These are phyloP conservation scores for Xylocopa sonorina DNA, from an alignment of 1,140 invertebrate species.

Conservation along the genomic window DNA sequence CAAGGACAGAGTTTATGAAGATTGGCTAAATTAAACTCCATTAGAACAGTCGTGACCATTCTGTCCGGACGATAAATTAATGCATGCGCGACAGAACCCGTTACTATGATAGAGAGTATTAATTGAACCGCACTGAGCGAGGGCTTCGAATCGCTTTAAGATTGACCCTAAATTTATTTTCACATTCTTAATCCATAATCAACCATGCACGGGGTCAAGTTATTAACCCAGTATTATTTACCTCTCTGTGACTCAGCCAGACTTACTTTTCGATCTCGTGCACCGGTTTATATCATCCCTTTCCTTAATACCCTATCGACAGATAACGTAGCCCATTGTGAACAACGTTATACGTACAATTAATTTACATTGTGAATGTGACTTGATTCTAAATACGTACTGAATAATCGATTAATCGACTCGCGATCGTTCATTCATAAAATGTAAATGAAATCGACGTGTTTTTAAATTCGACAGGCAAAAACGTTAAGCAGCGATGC, in stretches of 20 bases:
- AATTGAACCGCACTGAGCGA: conserved; percentile 31
- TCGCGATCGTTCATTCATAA: not conserved
- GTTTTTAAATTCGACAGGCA: too few species aligned
- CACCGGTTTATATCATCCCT: not conserved
- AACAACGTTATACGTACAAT: not conserved
- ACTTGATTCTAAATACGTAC: not conserved
- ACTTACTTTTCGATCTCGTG: conserved; percentile 17
- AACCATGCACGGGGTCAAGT: not conserved
- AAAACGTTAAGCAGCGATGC: too few species aligned
- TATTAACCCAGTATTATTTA: conserved; percentile 30
- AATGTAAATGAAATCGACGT: not conserved
- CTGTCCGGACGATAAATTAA: conserved; percentile 27
- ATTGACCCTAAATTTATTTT: conserved; percentile 48
- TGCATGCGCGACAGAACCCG: conserved; percentile 15
- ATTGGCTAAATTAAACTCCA: conserved; percentile 58
- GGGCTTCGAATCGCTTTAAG: conserved; percentile 41
- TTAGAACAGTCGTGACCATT: conserved; percentile 34
- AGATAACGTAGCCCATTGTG: not conserved
- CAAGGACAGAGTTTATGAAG: conserved; percentile 52
- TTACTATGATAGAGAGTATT: conserved; percentile 42
- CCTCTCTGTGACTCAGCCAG: not conserved
- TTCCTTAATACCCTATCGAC: not conserved
- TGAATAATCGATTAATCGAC: not conserved
- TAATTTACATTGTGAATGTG: too few species aligned
- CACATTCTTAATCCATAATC: conserved; percentile 29